A percentile compares a stretch with the other conserved stretches of the same genome.
phyloP scores from a whole-genome alignment of 2,888 invertebrate species.

The Zhuqinia jingwanae region DNA sequence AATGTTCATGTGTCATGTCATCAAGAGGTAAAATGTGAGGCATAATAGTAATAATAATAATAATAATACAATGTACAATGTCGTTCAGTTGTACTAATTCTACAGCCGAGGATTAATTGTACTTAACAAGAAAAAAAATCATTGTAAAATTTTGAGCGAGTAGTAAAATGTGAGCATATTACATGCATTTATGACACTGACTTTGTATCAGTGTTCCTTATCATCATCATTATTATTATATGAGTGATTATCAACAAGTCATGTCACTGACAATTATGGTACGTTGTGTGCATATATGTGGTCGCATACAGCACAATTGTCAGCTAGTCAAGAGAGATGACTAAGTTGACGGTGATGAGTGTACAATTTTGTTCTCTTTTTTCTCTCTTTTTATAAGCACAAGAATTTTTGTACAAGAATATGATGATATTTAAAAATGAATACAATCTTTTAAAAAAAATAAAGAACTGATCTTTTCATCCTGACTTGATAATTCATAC shows the following conservation, averaged over 20 bases:
- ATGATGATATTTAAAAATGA: conserved; percentile 6
- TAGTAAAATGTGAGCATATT: background rate
- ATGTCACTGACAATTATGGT: conserved; percentile 43
- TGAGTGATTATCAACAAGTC: conserved; percentile 45
- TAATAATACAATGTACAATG: too few species aligned
- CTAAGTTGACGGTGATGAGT: background rate
- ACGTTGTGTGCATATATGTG: background rate
- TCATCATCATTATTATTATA: too few species aligned
- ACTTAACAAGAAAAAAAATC: conserved; percentile 21
- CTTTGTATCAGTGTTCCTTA: conserved; percentile 27
- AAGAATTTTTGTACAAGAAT: conserved; percentile 36
- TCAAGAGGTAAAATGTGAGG: too few species aligned
- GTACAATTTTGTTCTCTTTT: conserved; percentile 2
- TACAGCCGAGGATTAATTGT: conserved; percentile 47
- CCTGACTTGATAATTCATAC: conserved; percentile 21
- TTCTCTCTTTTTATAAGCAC: conserved; percentile 1
- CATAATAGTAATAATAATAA: too few species aligned
- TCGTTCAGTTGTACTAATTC: conserved; percentile 46
- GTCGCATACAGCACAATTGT: background rate
- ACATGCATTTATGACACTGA: background rate
- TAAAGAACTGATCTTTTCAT: background rate
- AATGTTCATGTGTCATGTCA: background rate
- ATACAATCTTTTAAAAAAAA: background rate
- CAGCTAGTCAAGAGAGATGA: background rate
- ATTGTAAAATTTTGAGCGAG: conserved; percentile 13